phyloP scores from a whole-genome alignment of 2,888 invertebrate species.

The Crepidodera aurea region DNA sequence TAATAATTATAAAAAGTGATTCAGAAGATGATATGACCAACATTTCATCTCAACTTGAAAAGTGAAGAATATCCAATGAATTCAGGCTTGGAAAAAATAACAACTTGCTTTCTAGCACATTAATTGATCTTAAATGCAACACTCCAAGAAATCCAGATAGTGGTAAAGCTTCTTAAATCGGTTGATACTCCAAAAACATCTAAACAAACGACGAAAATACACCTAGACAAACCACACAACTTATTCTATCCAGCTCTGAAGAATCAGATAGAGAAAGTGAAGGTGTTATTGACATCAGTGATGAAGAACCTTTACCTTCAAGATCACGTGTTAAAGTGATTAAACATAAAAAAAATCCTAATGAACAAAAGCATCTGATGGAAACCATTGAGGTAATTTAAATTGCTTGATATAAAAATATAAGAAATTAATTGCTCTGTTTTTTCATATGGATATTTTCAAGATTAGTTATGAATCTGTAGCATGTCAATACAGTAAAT shows the following conservation, averaged over 20 bases:
- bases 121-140: conserved; percentile 18
- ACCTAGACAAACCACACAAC: conserved; percentile 23
- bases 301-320: conserved; percentile 13
- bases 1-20: not conserved
- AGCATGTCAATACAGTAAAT: too few relatives aligned
- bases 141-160: conserved; percentile 22
- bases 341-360: too few relatives aligned
- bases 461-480: too few relatives aligned
- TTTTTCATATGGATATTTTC: too few relatives aligned
- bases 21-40: conserved; percentile 7
- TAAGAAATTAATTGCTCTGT: too few relatives aligned
- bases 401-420: too few relatives aligned
- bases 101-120: too few relatives aligned
- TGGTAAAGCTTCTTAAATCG: conserved; percentile 32
- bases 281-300: conserved; percentile 31
- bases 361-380: too few relatives aligned
- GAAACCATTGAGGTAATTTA: too few relatives aligned
- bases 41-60: conserved; percentile 11
- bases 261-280: conserved; percentile 25
- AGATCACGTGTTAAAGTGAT: conserved; percentile 4
- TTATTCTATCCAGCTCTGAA: conserved; percentile 30
- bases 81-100: conserved; percentile 23
- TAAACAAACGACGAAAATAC: conserved; percentile 24
- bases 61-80: conserved; percentile 24
- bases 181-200: conserved; percentile 32